Evolutionary conservation across 1,140 invertebrate genomes (phyloP).

Genomic region (Listronotus bonariensis): DNA sequence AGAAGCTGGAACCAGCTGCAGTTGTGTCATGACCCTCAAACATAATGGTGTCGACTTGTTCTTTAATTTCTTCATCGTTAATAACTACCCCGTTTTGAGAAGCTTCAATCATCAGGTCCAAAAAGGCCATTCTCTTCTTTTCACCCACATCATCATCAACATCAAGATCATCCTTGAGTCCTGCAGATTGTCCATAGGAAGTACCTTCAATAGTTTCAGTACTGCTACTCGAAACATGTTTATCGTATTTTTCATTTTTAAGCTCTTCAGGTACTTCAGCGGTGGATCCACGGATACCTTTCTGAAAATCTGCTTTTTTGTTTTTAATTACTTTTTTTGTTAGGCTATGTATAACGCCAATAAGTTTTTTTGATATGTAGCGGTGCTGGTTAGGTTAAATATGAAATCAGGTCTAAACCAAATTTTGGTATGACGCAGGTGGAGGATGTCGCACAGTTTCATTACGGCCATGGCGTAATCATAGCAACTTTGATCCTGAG

Average conservation of each 20-base stretch:
- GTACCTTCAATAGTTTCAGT: constrained; percentile 66
- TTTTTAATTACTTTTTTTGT: constrained; percentile 60
- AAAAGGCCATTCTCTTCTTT: constrained; percentile 90
- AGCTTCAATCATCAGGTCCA: constrained; percentile 88
- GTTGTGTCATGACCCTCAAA: constrained; percentile 96
- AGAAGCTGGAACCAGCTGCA: constrained; percentile 82
- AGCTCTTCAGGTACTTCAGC: constrained; percentile 54
- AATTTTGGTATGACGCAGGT: constrained; percentile 81
- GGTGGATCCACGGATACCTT: constrained; percentile 62
- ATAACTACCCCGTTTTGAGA: constrained; percentile 78
- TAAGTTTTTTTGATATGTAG: constrained; percentile 51
- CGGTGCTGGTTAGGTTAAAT: constrained; percentile 76
- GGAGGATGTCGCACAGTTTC: constrained; percentile 84
- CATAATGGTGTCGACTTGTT: constrained; percentile 94
- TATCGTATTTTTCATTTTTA: constrained; percentile 49
- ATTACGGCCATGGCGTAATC: constrained; percentile 85
- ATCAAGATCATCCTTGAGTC: constrained; percentile 79
- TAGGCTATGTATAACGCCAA: constrained; percentile 77
- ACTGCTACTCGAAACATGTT: constrained; percentile 31
- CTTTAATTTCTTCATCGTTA: constrained; percentile 86
- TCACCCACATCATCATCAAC: constrained; percentile 78
- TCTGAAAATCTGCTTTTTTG: constrained; percentile 60
- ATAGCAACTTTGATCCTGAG: constrained; percentile 74
- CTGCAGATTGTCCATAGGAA: constrained; percentile 74
- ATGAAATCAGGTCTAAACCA: constrained; percentile 82